phyloP scores from a whole-genome alignment of 2,113 vertebrate species.

The Aleadryas rufinucha region DNA sequence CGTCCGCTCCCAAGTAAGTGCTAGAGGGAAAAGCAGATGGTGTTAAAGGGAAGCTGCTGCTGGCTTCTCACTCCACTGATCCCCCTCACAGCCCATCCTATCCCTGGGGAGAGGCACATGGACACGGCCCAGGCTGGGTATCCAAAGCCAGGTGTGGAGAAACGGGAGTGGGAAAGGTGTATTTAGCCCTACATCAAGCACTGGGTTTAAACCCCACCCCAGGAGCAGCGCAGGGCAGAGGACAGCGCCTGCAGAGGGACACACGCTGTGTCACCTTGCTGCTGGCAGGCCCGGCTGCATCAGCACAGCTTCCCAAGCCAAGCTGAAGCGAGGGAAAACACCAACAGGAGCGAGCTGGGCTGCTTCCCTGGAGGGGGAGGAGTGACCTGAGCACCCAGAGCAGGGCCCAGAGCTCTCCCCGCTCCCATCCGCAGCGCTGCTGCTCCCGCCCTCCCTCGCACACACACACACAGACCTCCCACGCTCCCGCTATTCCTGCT shows the following conservation, averaged over 20 bases:
- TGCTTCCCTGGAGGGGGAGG: not conserved
- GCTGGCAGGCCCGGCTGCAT: not conserved
- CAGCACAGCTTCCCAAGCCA: not conserved
- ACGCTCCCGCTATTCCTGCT: not conserved
- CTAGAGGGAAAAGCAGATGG: not conserved
- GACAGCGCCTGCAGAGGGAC: not conserved
- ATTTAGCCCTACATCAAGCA: not conserved
- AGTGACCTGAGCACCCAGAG: not conserved
- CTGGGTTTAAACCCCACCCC: not conserved
- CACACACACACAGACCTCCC: not conserved
- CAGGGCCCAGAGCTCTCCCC: not conserved
- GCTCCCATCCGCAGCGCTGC: accelerated
- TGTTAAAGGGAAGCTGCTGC: not conserved
- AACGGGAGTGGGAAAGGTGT: not conserved
- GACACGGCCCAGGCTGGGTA: not conserved
- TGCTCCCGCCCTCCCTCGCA: not conserved
- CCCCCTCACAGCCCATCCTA: not conserved
- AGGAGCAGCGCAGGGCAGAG: no score
- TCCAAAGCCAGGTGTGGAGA: not conserved
- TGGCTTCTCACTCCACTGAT: not conserved
- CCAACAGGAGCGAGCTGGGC: not conserved
- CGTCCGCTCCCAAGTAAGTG: accelerated
- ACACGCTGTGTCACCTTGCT: accelerated
- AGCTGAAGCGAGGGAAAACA: not conserved
- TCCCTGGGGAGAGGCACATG: accelerated